These are phyloP conservation scores for Kobus ellipsiprymnus DNA, from an alignment of 2,113 vertebrate species.

Conservation along the genomic window DNA sequence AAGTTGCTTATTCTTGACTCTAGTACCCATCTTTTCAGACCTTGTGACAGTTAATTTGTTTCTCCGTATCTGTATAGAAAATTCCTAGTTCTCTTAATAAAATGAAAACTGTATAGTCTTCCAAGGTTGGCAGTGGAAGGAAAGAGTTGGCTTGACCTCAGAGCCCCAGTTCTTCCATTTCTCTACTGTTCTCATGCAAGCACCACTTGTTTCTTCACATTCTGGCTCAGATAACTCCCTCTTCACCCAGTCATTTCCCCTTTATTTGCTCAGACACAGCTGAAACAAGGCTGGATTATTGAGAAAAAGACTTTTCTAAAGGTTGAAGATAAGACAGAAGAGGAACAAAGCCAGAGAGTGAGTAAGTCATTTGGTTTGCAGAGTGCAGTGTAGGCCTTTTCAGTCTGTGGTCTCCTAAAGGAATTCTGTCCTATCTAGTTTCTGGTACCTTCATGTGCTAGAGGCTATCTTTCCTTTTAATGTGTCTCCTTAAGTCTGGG, in stretches of 20 bases:
- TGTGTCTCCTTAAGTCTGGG: not conserved
- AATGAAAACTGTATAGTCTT: not conserved
- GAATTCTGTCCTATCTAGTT: not conserved
- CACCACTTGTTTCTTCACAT: conserved; percentile 10
- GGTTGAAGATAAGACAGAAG: not conserved
- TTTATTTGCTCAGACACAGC: conserved; percentile 5
- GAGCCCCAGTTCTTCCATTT: not conserved
- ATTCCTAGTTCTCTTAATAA: not conserved
- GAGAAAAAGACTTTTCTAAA: conserved; percentile 5
- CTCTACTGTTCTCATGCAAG: not conserved
- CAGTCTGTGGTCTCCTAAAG: not conserved
- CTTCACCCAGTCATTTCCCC: not conserved
- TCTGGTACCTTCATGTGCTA: not conserved
- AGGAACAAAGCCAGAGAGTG: not conserved
- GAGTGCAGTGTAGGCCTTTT: not conserved
- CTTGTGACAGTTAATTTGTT: not conserved
- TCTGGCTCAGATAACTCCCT: not conserved
- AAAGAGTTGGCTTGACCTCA: not conserved
- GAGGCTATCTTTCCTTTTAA: not conserved
- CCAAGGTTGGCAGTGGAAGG: not conserved
- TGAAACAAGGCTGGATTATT: not conserved
- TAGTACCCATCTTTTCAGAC: not conserved
- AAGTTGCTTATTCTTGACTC: not conserved
- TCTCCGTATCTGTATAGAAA: not conserved
- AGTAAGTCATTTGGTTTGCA: not conserved